phyloP scores from a whole-genome alignment of 2,113 vertebrate genomes.

The Oreochromis spilurus region DNA sequence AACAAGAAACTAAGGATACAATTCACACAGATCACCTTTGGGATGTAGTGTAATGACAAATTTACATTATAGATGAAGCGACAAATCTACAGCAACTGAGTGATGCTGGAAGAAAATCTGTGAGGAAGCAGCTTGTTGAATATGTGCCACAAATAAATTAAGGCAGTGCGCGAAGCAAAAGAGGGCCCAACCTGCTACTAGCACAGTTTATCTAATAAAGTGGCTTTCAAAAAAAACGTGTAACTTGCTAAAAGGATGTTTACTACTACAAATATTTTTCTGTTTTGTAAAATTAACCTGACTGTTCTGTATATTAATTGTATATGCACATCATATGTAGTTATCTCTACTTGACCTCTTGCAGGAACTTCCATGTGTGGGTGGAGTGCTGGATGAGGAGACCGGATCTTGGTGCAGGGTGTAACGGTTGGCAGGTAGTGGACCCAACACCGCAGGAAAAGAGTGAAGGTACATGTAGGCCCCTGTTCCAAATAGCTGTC shows the following conservation, averaged over 20 bases:
- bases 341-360: not conserved
- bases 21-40: not conserved
- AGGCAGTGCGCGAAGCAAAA: not conserved
- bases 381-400: conserved; percentile 86
- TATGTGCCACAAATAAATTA: not conserved
- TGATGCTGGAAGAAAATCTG: not conserved
- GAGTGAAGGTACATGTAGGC: conserved; percentile 73
- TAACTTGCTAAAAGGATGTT: not conserved
- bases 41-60: not conserved
- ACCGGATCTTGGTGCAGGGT: conserved; percentile 69
- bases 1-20: not conserved
- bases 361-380: conserved; percentile 91
- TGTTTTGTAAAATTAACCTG: not conserved
- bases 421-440: conserved; percentile 84
- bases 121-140: not conserved
- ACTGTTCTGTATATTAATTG: not conserved
- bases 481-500: not conserved
- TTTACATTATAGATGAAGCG: not conserved
- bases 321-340: not conserved
- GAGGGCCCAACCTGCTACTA: not conserved
- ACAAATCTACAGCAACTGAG: not conserved
- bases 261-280: not conserved
- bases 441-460: conserved; percentile 86
- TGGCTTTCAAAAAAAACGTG: not conserved
- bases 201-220: not conserved